These are phyloP conservation scores for Linurgus olivaceus DNA, from an alignment of 2,797 vertebrate genomes.

Conservation along the genomic window DNA sequence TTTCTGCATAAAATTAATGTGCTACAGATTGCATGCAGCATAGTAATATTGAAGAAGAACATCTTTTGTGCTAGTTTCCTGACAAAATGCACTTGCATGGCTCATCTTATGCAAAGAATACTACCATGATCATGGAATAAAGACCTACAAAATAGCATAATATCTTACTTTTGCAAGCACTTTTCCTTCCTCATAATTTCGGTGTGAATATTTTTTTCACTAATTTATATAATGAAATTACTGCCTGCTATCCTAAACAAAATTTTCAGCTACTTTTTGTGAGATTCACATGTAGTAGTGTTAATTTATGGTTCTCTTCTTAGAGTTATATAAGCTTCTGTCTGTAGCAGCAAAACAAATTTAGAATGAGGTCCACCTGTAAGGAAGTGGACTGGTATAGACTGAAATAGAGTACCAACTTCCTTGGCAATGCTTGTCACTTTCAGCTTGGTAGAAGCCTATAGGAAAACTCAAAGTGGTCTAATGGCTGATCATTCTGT, in stretches of 20 bases:
- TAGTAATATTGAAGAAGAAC: neutral
- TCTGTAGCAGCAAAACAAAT: neutral
- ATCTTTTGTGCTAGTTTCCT: neutral
- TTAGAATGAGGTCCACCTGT: neutral
- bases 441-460: neutral
- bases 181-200: neutral
- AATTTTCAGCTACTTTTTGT: neutral
- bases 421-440: neutral
- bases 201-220: neutral
- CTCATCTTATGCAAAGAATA: neutral
- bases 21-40: neutral
- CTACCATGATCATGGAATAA: neutral
- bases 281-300: neutral
- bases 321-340: neutral
- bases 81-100: neutral
- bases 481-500: neutral
- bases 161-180: neutral
- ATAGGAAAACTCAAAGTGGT: neutral
- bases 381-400: neutral
- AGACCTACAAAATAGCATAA: neutral
- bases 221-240: neutral
- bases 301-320: neutral
- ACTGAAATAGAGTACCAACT: neutral
- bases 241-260: neutral
- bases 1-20: neutral